phyloP scores from a whole-genome alignment of 2,888 invertebrate species.

The Neelides folsomi region DNA sequence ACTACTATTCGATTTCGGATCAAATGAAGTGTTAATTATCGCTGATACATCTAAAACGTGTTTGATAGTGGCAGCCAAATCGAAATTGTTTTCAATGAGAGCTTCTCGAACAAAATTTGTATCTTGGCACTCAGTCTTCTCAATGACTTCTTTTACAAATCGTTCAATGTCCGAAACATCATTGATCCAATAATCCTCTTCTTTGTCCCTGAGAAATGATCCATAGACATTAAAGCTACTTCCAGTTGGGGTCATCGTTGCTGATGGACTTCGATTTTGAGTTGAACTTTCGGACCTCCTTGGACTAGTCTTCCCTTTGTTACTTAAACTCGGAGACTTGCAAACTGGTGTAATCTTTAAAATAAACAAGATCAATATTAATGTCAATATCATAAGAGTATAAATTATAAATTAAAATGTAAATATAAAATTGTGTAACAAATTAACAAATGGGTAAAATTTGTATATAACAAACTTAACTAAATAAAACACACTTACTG shows the following conservation, averaged over 20 bases:
- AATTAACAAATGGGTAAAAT: too few relatives aligned
- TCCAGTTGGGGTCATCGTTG: slow-evolving; percentile 11
- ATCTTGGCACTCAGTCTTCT: slow-evolving; percentile 33
- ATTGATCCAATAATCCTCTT: slow-evolving; percentile 27
- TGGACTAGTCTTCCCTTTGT: slow-evolving; percentile 14
- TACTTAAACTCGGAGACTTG: too few relatives aligned
- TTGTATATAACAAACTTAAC: too few relatives aligned
- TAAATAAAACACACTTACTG: slow-evolving; percentile 7
- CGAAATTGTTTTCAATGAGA: slow-evolving; percentile 30
- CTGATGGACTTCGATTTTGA: slow-evolving; percentile 3
- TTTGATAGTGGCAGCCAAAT: slow-evolving; percentile 23
- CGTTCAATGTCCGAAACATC: slow-evolving; percentile 23
- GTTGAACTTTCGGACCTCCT: slow-evolving; percentile 10
- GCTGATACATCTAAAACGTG: slow-evolving; percentile 19
- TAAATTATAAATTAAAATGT: too few relatives aligned
- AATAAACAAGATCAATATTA: neutral
- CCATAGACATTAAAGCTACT: slow-evolving; percentile 12
- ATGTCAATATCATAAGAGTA: neutral
- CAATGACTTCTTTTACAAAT: slow-evolving; percentile 32
- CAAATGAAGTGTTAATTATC: slow-evolving; percentile 13
- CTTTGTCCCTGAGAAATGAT: slow-evolving; percentile 12
- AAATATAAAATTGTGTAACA: too few relatives aligned
- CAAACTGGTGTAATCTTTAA: neutral
- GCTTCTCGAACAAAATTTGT: slow-evolving; percentile 28
- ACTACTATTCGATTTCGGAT: neutral